Percentiles rank a stretch among this genome's conserved stretches.
These are phyloP conservation scores for Cephalopholis sonnerati DNA, from an alignment of 2,113 vertebrate species.

Conservation along the genomic window DNA sequence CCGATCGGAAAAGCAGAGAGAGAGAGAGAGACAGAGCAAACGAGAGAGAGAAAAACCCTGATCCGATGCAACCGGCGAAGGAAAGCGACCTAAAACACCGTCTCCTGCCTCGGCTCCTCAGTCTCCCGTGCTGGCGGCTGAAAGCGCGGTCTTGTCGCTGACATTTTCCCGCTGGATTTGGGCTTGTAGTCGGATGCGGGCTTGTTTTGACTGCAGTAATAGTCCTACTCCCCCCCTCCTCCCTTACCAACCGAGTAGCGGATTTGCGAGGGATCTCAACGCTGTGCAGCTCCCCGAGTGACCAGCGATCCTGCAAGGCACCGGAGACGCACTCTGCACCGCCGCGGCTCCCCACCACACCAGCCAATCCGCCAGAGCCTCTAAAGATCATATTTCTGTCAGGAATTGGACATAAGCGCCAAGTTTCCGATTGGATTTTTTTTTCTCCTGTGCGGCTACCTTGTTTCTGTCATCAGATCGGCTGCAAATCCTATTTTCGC, in stretches of 20 bases:
- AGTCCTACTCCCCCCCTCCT: constrained; percentile 63
- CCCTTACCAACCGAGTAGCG: constrained; percentile 74
- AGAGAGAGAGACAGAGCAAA: constrained; percentile 18
- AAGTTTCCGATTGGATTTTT: constrained; percentile 74
- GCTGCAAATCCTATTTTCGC: constrained; percentile 67
- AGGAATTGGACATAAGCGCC: constrained; percentile 65
- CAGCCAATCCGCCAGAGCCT: constrained; percentile 47
- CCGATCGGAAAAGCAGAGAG: constrained; percentile 75
- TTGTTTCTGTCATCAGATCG: constrained; percentile 72
- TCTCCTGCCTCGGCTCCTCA: constrained; percentile 44
- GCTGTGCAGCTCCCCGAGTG: constrained; percentile 77
- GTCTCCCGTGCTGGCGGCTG: constrained; percentile 39
- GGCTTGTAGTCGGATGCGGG: constrained; percentile 80
- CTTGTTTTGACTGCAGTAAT: constrained; percentile 85
- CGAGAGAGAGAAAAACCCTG: constrained; percentile 43
- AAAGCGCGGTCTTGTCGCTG: constrained; percentile 68
- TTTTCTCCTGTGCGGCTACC: constrained; percentile 39
- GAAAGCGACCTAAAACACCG: constrained; percentile 56
- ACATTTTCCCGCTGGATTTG: constrained; percentile 75
- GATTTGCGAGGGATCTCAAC: constrained; percentile 83
- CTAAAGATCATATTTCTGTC: constrained; percentile 49
- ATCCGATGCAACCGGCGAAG: constrained; percentile 64
- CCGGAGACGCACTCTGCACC: constrained; percentile 58
- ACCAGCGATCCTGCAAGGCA: constrained; percentile 75
- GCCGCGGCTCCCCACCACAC: constrained; percentile 42